These are phyloP conservation scores for Tupiocoris notatus DNA, from an alignment of 2,888 invertebrate species.

Conservation along the genomic window DNA sequence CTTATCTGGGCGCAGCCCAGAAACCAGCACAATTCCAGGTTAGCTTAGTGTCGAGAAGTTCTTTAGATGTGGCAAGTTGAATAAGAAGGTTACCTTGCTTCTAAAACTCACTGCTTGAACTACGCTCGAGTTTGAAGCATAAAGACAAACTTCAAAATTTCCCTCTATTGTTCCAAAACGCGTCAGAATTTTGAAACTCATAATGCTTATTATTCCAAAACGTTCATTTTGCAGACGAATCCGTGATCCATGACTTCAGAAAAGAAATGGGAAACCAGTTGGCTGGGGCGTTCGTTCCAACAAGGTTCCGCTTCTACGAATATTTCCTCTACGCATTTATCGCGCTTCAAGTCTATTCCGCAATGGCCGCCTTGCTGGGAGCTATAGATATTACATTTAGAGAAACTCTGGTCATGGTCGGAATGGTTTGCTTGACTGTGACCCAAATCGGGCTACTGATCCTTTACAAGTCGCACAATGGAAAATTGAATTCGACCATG, in stretches of 20 bases:
- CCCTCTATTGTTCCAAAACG: too few relatives aligned
- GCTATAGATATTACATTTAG: not conserved
- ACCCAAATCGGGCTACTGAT: not conserved
- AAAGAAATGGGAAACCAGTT: not conserved
- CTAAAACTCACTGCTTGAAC: too few relatives aligned
- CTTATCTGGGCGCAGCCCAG: too few relatives aligned
- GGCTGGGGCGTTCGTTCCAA: not conserved
- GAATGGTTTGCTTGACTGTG: not conserved
- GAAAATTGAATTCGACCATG: not conserved
- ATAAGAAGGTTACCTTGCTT: too few relatives aligned
- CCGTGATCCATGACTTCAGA: not conserved
- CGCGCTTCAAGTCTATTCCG: not conserved
- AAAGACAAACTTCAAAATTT: too few relatives aligned
- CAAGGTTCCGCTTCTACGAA: not conserved
- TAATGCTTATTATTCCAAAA: too few relatives aligned
- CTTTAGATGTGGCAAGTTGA: too few relatives aligned
- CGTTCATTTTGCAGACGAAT: not conserved
- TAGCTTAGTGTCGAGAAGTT: too few relatives aligned
- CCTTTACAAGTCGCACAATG: not conserved
- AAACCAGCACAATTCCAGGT: too few relatives aligned
- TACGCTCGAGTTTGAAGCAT: too few relatives aligned
- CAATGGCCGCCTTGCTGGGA: not conserved
- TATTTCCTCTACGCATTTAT: not conserved
- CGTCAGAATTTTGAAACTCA: too few relatives aligned
- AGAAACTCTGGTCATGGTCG: not conserved